Evolutionary conservation across 2,113 vertebrate species (phyloP).

Genomic region (Accipiter cooperii): DNA sequence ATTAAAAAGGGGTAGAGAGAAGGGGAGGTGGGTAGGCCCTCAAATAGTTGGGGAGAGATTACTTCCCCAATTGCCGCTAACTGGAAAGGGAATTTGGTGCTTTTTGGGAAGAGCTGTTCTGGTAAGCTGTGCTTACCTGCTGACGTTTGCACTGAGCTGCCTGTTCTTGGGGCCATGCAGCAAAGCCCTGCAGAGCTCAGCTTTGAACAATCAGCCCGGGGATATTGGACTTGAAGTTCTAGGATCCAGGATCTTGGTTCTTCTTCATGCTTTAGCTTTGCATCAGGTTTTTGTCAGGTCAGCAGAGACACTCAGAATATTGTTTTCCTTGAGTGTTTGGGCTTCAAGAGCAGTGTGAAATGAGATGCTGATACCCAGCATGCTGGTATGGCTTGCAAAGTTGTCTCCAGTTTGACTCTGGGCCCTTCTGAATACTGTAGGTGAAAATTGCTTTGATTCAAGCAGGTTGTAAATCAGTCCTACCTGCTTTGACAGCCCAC

Average conservation of each 20-base stretch:
- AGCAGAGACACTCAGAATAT: neutral
- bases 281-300: neutral
- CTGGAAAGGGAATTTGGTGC: neutral
- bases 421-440: neutral
- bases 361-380: neutral
- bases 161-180: neutral
- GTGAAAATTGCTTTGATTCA: neutral
- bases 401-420: neutral
- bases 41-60: too few relatives aligned
- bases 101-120: neutral
- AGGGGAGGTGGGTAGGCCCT: neutral
- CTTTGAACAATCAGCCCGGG: neutral
- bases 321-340: neutral
- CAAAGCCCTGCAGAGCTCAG: neutral
- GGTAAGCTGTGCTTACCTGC: neutral
- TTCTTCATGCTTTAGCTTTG: neutral
- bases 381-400: neutral
- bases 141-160: neutral
- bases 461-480: neutral
- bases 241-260: neutral
- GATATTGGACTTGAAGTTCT: neutral
- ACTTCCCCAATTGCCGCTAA: neutral
- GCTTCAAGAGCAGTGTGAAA: neutral
- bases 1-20: neutral
- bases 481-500: neutral